These are phyloP conservation scores for Ectropis grisescens DNA, from an alignment of 1,140 invertebrate genomes.

Conservation along the genomic window DNA sequence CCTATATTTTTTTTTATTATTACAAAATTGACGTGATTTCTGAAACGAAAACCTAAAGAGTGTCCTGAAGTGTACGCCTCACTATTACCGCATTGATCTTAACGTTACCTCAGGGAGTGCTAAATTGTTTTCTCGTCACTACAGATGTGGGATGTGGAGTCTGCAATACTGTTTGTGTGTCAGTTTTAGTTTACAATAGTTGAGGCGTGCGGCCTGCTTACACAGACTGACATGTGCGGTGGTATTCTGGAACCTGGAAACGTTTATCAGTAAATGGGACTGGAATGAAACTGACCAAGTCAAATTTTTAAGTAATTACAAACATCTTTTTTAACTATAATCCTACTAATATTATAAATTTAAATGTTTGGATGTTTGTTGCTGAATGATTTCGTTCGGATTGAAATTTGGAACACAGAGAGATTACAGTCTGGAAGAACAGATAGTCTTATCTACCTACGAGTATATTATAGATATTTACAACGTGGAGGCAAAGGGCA, in stretches of 20 bases:
- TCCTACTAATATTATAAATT: not conserved
- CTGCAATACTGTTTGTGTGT: slow-evolving; percentile 22
- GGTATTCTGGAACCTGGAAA: slow-evolving; percentile 28
- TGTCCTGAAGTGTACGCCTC: too few relatives aligned
- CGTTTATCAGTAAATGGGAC: too few relatives aligned
- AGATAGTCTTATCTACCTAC: too few relatives aligned
- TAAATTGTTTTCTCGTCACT: slow-evolving; percentile 21
- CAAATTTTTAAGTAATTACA: not conserved
- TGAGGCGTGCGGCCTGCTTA: slow-evolving; percentile 16
- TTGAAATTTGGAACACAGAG: not conserved
- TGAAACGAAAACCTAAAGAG: too few relatives aligned
- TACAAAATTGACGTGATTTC: too few relatives aligned
- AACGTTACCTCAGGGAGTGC: too few relatives aligned
- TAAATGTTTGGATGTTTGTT: not conserved
- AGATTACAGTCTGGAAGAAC: too few relatives aligned
- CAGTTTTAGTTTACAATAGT: slow-evolving; percentile 23
- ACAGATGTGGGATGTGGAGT: slow-evolving; percentile 19
- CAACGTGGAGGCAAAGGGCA: too few relatives aligned
- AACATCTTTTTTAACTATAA: not conserved
- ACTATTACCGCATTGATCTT: too few relatives aligned
- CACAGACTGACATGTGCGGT: slow-evolving; percentile 2
- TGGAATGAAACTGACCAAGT: too few relatives aligned
- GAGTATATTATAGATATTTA: too few relatives aligned
- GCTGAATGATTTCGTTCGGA: not conserved
- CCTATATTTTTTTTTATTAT: too few relatives aligned